Conservation (phyloP, 2,888 invertebrate genomes). For the Byasa hedistus region DNA sequence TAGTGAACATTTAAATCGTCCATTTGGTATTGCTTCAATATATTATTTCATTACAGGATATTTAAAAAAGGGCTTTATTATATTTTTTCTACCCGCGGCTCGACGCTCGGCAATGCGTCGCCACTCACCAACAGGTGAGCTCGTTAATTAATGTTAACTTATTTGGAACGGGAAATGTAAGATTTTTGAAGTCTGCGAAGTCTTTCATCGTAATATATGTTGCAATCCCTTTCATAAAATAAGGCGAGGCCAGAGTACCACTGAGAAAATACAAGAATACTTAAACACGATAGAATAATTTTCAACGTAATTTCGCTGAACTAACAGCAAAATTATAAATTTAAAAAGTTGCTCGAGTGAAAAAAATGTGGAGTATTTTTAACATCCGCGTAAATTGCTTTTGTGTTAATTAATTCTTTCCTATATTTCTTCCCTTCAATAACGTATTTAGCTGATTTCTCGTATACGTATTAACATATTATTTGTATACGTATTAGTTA, state of each 20-base stretch:
- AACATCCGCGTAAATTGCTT: neutral
- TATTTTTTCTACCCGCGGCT: neutral
- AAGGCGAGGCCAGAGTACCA: conserved; percentile 4
- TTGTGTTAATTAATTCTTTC: neutral
- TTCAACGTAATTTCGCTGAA: conserved; percentile 1
- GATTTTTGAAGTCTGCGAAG: neutral
- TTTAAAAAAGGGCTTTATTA: neutral
- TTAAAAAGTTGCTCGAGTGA: neutral
- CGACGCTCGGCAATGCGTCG: neutral
- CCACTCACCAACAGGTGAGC: conserved; percentile 13
- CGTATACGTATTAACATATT: too few species aligned
- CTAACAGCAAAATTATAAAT: neutral
- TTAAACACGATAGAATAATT: conserved; percentile 7
- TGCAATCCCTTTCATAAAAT: neutral
- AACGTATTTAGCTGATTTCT: neutral
- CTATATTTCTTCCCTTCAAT: neutral
- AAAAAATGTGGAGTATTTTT: neutral
- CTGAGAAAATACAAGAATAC: neutral
- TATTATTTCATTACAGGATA: neutral
- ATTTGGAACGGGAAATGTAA: conserved; percentile 3
- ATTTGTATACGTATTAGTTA: too few species aligned
- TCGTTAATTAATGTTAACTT: conserved; percentile 11
- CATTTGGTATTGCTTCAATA: neutral
- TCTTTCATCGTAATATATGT: conserved; percentile 1
- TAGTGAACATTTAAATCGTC: neutral